Evolutionary conservation across 2,797 vertebrate genomes (phyloP).

Genomic region (Nothura maculosa): DNA sequence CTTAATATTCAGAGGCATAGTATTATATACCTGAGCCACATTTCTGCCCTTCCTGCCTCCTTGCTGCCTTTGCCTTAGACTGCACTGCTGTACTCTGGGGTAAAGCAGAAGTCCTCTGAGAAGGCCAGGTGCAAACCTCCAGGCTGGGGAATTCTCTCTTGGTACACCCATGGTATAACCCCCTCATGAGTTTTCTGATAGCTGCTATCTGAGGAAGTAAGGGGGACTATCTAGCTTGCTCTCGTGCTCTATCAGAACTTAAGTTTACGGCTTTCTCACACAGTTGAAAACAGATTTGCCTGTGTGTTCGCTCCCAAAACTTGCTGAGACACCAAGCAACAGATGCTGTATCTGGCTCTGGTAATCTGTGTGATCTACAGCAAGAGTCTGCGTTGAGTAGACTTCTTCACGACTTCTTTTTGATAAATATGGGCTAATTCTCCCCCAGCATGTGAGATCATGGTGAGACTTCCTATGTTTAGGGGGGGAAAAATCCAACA

Average conservation of each 20-base stretch:
- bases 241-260: neutral
- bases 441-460: neutral
- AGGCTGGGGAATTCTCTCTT: neutral
- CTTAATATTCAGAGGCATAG: neutral
- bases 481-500: neutral
- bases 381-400: neutral
- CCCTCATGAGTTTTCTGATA: rapidly evolving
- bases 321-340: neutral
- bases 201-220: neutral
- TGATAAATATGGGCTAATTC: neutral
- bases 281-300: neutral
- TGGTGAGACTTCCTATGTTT: neutral
- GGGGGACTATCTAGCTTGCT: neutral
- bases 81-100: neutral
- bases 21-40: rapidly evolving
- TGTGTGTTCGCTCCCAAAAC: neutral
- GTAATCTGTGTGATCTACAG: neutral
- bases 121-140: neutral
- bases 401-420: neutral
- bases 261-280: neutral
- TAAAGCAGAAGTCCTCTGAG: neutral
- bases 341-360: neutral
- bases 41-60: neutral
- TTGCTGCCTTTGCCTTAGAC: neutral
- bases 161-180: neutral